Conservation (phyloP, 2,113 vertebrate genomes). For the Heloderma charlesbogerti region DNA sequence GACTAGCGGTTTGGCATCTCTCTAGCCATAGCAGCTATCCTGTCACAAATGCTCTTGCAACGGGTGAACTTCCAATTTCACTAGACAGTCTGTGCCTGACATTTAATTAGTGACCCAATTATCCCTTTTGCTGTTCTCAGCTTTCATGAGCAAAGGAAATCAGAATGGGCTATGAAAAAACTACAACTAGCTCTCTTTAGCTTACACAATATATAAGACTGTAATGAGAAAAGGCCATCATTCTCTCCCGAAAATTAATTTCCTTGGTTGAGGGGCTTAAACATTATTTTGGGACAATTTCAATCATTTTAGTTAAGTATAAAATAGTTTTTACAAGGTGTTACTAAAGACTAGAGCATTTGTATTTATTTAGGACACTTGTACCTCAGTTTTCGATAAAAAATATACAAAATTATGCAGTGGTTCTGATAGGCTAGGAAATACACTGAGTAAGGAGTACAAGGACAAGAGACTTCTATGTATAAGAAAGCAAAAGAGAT, state of each 20-base stretch:
- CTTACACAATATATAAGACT: conserved; percentile 1
- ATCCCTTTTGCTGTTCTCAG: conserved; percentile 80
- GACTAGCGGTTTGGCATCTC: conserved; percentile 26
- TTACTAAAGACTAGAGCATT: not conserved
- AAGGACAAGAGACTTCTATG: not conserved
- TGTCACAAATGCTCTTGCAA: conserved; percentile 60
- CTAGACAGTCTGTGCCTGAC: conserved; percentile 78
- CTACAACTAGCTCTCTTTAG: conserved; percentile 58
- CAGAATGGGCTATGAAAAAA: conserved; percentile 65
- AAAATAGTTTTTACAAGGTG: not conserved
- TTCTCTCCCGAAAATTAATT: conserved; percentile 35
- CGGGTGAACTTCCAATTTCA: conserved; percentile 78
- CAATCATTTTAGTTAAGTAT: conserved; percentile 17
- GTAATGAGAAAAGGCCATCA: conserved; percentile 36
- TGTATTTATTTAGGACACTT: not conserved
- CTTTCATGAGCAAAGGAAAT: conserved; percentile 67
- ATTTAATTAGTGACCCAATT: conserved; percentile 90
- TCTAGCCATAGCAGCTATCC: conserved; percentile 13
- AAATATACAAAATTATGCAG: not conserved
- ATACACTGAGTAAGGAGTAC: fast-evolving
- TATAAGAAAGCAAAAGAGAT: not conserved
- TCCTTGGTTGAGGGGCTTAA: conserved; percentile 31
- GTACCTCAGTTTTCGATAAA: not conserved
- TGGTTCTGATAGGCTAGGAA: not conserved
- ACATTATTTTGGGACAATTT: conserved; percentile 53